These are phyloP conservation scores for Diabrotica balteata DNA, from an alignment of 2,888 invertebrate species.

Conservation along the genomic window DNA sequence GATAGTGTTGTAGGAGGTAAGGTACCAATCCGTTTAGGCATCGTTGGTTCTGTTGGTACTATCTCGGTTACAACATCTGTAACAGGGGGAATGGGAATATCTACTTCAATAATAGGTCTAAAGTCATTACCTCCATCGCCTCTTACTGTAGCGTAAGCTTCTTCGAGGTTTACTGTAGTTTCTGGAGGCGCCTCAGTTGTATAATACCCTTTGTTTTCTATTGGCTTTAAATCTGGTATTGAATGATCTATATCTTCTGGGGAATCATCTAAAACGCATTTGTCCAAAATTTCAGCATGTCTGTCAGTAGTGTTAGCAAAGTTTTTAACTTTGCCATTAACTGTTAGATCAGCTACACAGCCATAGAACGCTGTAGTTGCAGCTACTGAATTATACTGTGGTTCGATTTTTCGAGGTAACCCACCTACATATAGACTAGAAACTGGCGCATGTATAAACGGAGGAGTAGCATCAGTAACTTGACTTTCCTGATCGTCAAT, in stretches of 20 bases:
- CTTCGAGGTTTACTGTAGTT: conserved; percentile 37
- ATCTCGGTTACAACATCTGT: conserved; percentile 3
- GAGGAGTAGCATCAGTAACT: conserved; percentile 61
- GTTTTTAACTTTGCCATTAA: conserved; percentile 83
- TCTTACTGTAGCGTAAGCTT: conserved; percentile 19
- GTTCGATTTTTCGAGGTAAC: conserved; percentile 68
- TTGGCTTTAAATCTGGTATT: conserved; percentile 50
- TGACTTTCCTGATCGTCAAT: conserved; percentile 75
- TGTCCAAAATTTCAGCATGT: conserved; percentile 67
- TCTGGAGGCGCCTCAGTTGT: conserved; percentile 37
- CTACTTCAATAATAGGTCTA: conserved; percentile 5
- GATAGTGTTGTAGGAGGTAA: conserved; percentile 48
- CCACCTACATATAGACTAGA: conserved; percentile 89
- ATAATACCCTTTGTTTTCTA: conserved; percentile 41
- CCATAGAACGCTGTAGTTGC: conserved; percentile 77
- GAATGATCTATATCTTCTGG: conserved; percentile 44
- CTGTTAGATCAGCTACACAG: conserved; percentile 91
- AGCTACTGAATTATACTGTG: conserved; percentile 64
- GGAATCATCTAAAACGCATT: conserved; percentile 62
- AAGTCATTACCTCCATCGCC: conserved; percentile 36
- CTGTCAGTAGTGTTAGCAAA: conserved; percentile 74
- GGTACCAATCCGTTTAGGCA: conserved; percentile 54
- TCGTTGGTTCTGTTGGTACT: conserved; percentile 41
- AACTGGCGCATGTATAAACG: conserved; percentile 67
- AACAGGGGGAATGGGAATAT: not conserved